A percentile compares a stretch with the other conserved stretches of the same genome.
Evolutionary conservation across 2,113 vertebrate species (phyloP).

Genomic region (Elgaria multicarinata): DNA sequence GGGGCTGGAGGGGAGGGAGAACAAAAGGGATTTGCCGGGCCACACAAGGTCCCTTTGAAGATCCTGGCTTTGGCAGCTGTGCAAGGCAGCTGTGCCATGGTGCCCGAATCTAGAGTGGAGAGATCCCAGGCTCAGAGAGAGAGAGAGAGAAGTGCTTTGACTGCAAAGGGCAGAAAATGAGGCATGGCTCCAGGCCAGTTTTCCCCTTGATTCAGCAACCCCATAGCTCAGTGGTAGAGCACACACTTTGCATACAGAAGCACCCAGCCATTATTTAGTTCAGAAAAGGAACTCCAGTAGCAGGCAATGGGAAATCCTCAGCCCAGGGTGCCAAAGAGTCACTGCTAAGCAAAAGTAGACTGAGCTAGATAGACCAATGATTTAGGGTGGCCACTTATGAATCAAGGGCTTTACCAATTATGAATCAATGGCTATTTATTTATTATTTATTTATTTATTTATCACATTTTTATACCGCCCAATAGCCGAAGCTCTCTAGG

Average conservation of each 20-base stretch:
- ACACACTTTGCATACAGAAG: background rate
- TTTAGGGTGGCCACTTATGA: no score
- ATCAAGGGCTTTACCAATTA: no score
- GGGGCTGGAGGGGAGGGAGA: background rate
- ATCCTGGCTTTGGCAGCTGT: conserved; percentile 48
- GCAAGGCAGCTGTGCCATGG: conserved; percentile 33
- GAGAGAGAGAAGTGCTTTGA: background rate
- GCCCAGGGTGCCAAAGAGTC: background rate
- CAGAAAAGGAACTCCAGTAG: background rate
- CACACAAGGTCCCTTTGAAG: conserved; percentile 14
- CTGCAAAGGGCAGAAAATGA: background rate
- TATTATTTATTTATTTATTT: no score
- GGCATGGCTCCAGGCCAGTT: background rate
- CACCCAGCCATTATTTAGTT: no score
- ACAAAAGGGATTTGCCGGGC: background rate
- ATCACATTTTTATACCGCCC: no score
- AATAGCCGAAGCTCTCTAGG: no score
- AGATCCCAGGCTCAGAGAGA: background rate
- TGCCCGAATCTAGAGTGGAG: conserved; percentile 33
- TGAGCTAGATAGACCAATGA: background rate
- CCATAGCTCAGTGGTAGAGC: background rate
- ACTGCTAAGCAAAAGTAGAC: background rate
- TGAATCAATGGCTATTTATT: no score
- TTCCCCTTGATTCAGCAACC: background rate
- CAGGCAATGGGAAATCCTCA: background rate